These are phyloP conservation scores for Lanius ludovicianus DNA, from an alignment of 2,113 vertebrate genomes.

Conservation along the genomic window DNA sequence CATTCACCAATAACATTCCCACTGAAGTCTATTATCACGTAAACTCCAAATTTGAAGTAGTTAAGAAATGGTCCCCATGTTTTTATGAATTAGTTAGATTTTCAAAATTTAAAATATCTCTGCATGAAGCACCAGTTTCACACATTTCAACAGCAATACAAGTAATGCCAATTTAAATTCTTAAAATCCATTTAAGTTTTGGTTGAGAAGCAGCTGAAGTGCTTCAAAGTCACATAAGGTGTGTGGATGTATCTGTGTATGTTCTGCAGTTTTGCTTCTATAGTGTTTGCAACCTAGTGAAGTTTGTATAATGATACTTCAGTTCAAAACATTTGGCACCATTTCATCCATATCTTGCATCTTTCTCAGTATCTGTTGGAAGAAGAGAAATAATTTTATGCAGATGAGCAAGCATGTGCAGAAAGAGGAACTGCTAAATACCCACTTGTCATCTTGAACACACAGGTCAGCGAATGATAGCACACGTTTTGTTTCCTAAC, in stretches of 20 bases:
- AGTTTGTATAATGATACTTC: constrained; percentile 66
- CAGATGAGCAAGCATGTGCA: background rate
- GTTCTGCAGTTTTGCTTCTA: constrained; percentile 63
- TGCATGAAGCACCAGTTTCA: constrained; percentile 52
- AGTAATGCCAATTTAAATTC: constrained; percentile 50
- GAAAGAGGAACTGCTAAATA: background rate
- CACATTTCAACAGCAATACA: constrained; percentile 34
- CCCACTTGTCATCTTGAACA: background rate
- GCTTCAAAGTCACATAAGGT: constrained; percentile 43
- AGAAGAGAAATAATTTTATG: constrained; percentile 29
- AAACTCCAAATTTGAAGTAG: constrained; percentile 34
- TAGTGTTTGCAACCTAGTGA: constrained; percentile 74
- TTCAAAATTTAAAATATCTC: constrained; percentile 51
- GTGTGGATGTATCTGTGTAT: constrained; percentile 12
- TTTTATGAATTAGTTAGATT: constrained; percentile 51
- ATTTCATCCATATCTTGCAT: constrained; percentile 63
- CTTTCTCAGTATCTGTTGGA: constrained; percentile 77
- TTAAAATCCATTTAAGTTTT: constrained; percentile 73
- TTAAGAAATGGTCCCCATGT: background rate
- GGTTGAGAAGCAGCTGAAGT: constrained; percentile 57
- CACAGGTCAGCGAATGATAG: background rate
- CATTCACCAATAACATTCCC: constrained; percentile 27
- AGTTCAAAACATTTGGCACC: constrained; percentile 68
- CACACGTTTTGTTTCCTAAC: background rate
- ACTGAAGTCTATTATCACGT: background rate